phyloP scores from a whole-genome alignment of 2,888 invertebrate species.

The Nomada lathburiana region DNA sequence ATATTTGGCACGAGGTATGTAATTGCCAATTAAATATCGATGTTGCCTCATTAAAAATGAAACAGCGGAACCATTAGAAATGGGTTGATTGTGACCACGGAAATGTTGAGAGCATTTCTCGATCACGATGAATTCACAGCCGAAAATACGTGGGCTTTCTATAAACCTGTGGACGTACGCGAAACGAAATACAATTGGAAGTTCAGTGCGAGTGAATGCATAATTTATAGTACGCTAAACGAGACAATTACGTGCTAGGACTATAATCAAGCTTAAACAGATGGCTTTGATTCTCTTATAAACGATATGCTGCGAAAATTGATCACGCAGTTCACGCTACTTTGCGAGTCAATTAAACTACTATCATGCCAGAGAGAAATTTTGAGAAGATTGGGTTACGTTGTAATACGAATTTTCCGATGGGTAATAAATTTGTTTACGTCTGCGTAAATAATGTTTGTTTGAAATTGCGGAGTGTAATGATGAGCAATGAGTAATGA shows the following conservation, averaged over 20 bases:
- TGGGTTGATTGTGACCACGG: background rate
- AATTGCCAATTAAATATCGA: too few relatives aligned
- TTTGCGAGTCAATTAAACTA: slow-evolving; percentile 20
- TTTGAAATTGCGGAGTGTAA: background rate
- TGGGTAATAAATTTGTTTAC: background rate
- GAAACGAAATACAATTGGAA: slow-evolving; percentile 9
- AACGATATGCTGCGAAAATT: slow-evolving; percentile 23
- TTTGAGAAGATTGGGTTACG: background rate
- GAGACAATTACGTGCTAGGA: slow-evolving; percentile 14
- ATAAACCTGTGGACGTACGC: background rate
- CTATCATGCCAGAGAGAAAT: background rate
- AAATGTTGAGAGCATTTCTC: background rate
- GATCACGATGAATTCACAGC: background rate
- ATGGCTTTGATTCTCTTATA: slow-evolving; percentile 27
- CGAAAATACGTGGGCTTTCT: background rate
- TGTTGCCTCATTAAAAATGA: too few relatives aligned
- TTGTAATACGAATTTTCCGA: background rate
- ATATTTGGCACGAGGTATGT: too few relatives aligned
- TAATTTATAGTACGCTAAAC: slow-evolving; percentile 34
- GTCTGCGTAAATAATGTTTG: background rate
- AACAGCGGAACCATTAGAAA: background rate
- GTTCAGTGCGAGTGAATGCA: slow-evolving; percentile 12
- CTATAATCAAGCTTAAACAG: slow-evolving; percentile 34
- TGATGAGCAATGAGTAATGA: background rate
- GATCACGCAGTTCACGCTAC: background rate